These are phyloP conservation scores for Notodonta dromedarius DNA, from an alignment of 2,888 invertebrate species.

Conservation along the genomic window DNA sequence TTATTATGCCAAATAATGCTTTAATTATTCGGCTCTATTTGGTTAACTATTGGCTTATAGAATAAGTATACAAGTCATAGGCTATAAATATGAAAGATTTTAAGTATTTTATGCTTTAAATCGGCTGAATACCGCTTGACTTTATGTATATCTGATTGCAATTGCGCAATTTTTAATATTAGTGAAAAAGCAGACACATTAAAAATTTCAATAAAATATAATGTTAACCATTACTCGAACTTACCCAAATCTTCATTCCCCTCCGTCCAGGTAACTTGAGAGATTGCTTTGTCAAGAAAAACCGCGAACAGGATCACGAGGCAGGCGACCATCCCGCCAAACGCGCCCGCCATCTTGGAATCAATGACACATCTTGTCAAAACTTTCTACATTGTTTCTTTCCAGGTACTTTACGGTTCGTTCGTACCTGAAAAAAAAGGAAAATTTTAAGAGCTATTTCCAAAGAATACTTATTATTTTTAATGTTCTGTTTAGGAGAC, in stretches of 20 bases:
- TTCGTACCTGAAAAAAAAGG: slow-evolving; percentile 48
- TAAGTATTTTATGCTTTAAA: too few relatives aligned
- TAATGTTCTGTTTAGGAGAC: not conserved
- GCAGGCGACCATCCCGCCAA: slow-evolving; percentile 60
- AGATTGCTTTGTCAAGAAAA: slow-evolving; percentile 55
- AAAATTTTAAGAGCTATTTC: not conserved
- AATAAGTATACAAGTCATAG: too few relatives aligned
- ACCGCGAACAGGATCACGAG: slow-evolving; percentile 56
- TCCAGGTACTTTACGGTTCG: slow-evolving; percentile 18
- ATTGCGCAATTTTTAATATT: not conserved
- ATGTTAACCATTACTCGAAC: slow-evolving; percentile 24
- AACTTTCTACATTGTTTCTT: slow-evolving; percentile 40
- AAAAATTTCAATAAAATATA: not conserved
- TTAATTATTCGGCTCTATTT: too few relatives aligned
- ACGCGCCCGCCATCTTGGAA: slow-evolving; percentile 66
- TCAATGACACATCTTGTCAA: slow-evolving; percentile 54
- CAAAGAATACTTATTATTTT: not conserved
- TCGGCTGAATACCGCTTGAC: too few relatives aligned
- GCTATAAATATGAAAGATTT: too few relatives aligned
- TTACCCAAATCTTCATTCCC: slow-evolving; percentile 71
- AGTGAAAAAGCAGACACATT: too few relatives aligned
- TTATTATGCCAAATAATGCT: too few relatives aligned
- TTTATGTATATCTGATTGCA: too few relatives aligned
- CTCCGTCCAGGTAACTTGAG: slow-evolving; percentile 59
- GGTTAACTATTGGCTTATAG: too few relatives aligned